Evolutionary conservation across 2,797 vertebrate species (phyloP), one percentile per base, ranked within the genome.

Genomic region (Spheniscus humboldti): DNA sequence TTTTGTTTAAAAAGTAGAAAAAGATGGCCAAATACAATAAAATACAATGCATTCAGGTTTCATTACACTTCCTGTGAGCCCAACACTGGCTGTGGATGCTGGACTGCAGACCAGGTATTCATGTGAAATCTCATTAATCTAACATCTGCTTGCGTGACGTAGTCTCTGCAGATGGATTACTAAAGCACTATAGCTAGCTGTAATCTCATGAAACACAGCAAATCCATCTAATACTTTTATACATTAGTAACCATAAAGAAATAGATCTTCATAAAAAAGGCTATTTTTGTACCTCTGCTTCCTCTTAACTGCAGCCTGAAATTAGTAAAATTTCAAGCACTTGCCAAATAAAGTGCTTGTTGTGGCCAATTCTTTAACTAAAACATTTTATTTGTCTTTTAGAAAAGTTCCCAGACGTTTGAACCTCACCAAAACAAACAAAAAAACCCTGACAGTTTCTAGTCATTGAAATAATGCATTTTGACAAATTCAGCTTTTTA

Each of bases 191-290:
- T 6, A 71, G 13, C 8, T 24, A 35, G 6, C 31, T 68, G 20
- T 64, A 72, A 53, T 28, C 18, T 77, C 25, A 45, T 13, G 39
- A 83, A 77, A 60, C 3, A 52, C 5, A 82, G 11, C 2, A 69
- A 66, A 82, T 33, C 4, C 5, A 33, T 28, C 17, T 43, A 43
- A 37, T 19, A 30, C 4, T 25, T 76, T 28, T 67, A 37, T 31
- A 48, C 1, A 12, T 39, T 73, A 28, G 9, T 77, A 31, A 13
- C 0, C 13, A 35, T 45, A 78, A 78, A 79, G 23, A 96, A 81
- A 52, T 15, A 71, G 1, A 43, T n/a, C 16, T 72, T 77, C 1
- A 35, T 35, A 0, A 27, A 60, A 72, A 39, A 33, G 1, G 0
- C 1, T 37, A 3, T 18, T 37, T 60, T 57, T 59, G 3, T 39